Evolutionary conservation across 2,888 invertebrate genomes (phyloP), one percentile per base, ranked within the genome.

Genomic region (Baronia brevicornis): DNA sequence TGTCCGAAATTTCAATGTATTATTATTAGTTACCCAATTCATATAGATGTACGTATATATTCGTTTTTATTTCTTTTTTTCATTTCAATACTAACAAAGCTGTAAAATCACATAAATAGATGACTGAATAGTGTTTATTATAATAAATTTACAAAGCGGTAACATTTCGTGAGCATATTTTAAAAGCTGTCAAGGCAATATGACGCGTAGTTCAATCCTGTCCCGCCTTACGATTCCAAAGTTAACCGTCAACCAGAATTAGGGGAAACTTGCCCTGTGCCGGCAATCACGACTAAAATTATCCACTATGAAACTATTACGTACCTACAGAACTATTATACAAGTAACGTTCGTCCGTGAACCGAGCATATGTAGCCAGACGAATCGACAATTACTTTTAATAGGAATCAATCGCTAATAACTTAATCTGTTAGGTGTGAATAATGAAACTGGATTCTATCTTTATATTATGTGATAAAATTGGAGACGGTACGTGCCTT

Each of bases 171-270:
- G 60, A 60, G 55, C 63, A 73, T 77, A 77, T 77, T 74, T 78
- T 78, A 80, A 70, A 68, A 63, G 68, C 75, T 75, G 80, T 84
- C 78, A 73, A 58, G 50, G 50, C 79, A 78, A 77, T 50, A 75
- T 80, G 82, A 62, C 68, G 72, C 71, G 52, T 47, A 44, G 44
- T 44, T 42, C 51, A 43, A 49, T 51, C 54, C 54, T 48, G 28
- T 43, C 46, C 51, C 54, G 54, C 48, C 56, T 59, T 60, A 59
- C 55, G 58, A 53, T 63, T 64, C 54, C 53, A 58, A 75, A 77
- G 63, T 75, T 67, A 63, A 66, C 51, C 46, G 51, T 48, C 53
- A 60, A 64, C 62, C 70, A 67, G 66, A 72, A 75, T 72, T 66
- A 66, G 67, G 77, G 77, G 71, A 62, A 66, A 61, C 58, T 61